phyloP scores from a whole-genome alignment of 2,888 invertebrate genomes.

The Drosophila multiciliata region DNA sequence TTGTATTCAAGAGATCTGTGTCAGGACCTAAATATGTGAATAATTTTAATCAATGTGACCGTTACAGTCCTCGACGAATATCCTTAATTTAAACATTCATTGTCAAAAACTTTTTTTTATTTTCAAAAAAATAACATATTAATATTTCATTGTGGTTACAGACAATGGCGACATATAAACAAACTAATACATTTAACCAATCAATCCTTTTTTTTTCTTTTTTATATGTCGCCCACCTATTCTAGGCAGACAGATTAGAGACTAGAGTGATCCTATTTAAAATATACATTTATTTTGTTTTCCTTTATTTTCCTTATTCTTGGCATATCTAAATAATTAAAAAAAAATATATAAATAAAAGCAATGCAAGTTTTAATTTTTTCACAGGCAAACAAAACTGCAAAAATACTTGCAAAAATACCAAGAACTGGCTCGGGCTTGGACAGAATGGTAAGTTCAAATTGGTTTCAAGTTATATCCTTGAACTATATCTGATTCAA shows the following conservation, averaged over 20 bases:
- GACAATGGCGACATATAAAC: too few species aligned
- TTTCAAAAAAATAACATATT: too few species aligned
- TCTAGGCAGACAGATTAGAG: not conserved
- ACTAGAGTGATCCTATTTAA: too few species aligned
- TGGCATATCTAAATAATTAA: too few species aligned
- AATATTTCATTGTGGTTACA: too few species aligned
- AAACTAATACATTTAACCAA: not conserved
- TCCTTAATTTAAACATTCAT: not conserved
- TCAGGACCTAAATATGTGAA: not conserved
- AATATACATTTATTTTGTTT: too few species aligned
- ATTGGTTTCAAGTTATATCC: not conserved
- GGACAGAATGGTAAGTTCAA: conserved; percentile 72
- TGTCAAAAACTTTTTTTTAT: not conserved
- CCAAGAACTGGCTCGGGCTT: conserved; percentile 65
- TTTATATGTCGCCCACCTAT: not conserved
- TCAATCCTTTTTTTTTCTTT: not conserved
- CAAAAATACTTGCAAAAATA: conserved; percentile 72
- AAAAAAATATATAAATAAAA: too few species aligned
- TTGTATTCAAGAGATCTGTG: not conserved
- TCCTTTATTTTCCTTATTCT: too few species aligned
- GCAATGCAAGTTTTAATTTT: not conserved
- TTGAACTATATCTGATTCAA: not conserved
- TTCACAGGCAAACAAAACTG: conserved; percentile 77
- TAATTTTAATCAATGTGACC: not conserved
- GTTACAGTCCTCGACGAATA: not conserved